These are phyloP conservation scores for Asobara japonica DNA, from an alignment of 1,140 invertebrate species.

Conservation along the genomic window DNA sequence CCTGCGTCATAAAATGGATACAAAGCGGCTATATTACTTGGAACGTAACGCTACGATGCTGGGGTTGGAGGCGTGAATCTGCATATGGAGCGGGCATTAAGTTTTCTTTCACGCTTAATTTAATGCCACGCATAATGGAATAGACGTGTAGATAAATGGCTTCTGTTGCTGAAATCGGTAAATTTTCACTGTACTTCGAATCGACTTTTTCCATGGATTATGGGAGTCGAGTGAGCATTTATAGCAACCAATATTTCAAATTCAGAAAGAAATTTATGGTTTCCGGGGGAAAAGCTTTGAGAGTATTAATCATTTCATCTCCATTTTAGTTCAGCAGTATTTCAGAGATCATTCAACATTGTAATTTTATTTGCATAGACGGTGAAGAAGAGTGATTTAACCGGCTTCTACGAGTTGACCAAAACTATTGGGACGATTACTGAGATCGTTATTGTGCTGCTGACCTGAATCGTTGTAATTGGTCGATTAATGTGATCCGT, in stretches of 20 bases:
- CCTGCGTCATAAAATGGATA: conserved; percentile 60
- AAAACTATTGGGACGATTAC: too few relatives aligned
- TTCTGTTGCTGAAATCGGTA: not conserved
- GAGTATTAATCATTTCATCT: too few relatives aligned
- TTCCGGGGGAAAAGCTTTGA: too few relatives aligned
- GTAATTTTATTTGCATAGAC: too few relatives aligned
- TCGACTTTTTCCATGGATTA: not conserved
- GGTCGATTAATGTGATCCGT: too few relatives aligned
- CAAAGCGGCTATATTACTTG: conserved; percentile 61
- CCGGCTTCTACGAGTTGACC: too few relatives aligned
- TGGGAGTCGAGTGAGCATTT: not conserved
- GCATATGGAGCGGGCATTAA: conserved; percentile 64
- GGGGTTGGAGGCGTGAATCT: conserved; percentile 58
- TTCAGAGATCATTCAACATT: too few relatives aligned
- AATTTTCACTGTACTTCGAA: conserved; percentile 3
- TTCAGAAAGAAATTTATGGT: too few relatives aligned
- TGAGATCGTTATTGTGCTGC: too few relatives aligned
- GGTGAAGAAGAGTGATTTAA: too few relatives aligned
- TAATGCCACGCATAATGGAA: conserved; percentile 49
- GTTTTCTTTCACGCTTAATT: conserved; percentile 63
- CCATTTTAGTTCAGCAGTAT: too few relatives aligned
- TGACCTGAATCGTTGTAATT: too few relatives aligned
- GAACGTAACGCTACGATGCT: conserved; percentile 42
- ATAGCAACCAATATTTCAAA: not conserved
- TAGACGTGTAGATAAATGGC: not conserved